A percentile compares a stretch with the other conserved stretches of the same genome.
Evolutionary conservation across 2,888 invertebrate genomes (phyloP).

Genomic region (Gymnosoma rotundatum): DNA sequence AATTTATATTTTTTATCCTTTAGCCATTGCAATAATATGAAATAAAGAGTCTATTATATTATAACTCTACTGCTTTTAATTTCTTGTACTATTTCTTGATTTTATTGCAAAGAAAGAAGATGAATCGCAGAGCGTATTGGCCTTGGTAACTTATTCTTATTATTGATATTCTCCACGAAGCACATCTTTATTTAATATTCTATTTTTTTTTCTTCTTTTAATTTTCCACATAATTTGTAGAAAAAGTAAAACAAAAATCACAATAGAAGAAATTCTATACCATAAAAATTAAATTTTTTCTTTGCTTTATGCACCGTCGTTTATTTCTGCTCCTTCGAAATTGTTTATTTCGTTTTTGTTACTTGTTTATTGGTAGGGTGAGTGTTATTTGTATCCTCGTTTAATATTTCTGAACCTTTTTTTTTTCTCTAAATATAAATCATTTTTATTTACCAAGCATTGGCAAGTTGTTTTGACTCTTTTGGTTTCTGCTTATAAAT

Average conservation of each 20-base stretch:
- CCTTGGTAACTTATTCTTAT: slow-evolving; percentile 33
- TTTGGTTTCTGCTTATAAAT: slow-evolving; percentile 5
- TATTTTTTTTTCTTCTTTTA: slow-evolving; percentile 6
- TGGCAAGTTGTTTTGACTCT: slow-evolving; percentile 42
- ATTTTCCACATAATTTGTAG: slow-evolving; percentile 22
- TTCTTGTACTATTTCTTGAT: not conserved
- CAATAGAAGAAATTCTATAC: slow-evolving; percentile 61
- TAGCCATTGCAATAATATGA: no score
- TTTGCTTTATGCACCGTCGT: not conserved
- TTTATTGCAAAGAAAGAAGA: not conserved
- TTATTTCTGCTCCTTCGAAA: slow-evolving; percentile 8
- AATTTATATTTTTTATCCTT: no score
- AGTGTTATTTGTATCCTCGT: slow-evolving; percentile 34
- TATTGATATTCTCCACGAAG: slow-evolving; percentile 65
- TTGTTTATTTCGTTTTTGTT: slow-evolving; percentile 27
- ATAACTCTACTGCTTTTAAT: not conserved
- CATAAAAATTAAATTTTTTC: slow-evolving; percentile 56
- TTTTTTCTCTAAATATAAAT: slow-evolving; percentile 65
- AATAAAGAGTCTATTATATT: slow-evolving; percentile 29
- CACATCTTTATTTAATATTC: slow-evolving; percentile 24
- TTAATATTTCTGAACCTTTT: slow-evolving; percentile 50
- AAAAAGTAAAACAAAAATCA: slow-evolving; percentile 48
- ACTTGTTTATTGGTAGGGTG: slow-evolving; percentile 30
- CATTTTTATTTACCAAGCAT: slow-evolving; percentile 69
- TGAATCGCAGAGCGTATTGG: slow-evolving; percentile 53